A percentile compares a stretch with the other conserved stretches of the same genome.
Conservation (phyloP, 2,888 invertebrate species). For the Eupithecia tripunctaria region DNA sequence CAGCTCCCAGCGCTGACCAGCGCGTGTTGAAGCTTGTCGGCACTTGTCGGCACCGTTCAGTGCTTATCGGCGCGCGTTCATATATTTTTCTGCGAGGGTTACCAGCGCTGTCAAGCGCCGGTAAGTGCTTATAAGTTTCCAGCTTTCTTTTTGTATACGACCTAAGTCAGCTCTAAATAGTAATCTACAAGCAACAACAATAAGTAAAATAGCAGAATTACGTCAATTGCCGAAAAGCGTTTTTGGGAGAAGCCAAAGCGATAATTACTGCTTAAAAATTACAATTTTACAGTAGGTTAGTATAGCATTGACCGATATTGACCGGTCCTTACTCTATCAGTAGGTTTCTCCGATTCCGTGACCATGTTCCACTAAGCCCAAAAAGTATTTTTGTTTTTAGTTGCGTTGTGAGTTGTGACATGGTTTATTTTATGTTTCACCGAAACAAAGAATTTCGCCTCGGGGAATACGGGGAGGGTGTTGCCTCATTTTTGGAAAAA, state of each 20-base stretch:
- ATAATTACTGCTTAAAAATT: neutral
- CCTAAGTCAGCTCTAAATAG: neutral
- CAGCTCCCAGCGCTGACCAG: too few species aligned
- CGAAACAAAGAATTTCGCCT: neutral
- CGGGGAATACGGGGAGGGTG: neutral
- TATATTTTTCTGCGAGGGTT: too few species aligned
- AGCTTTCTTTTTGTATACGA: too few species aligned
- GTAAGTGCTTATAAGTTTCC: too few species aligned
- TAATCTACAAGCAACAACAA: neutral
- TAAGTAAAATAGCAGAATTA: neutral
- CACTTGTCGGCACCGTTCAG: too few species aligned
- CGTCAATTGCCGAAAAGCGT: neutral
- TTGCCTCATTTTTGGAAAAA: neutral
- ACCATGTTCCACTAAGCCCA: neutral
- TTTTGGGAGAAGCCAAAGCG: neutral
- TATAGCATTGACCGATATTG: neutral
- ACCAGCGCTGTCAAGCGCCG: too few species aligned
- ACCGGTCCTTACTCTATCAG: neutral
- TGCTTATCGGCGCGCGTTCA: too few species aligned
- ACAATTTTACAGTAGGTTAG: neutral
- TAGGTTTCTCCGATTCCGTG: neutral
- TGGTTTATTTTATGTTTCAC: neutral
- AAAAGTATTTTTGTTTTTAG: neutral
- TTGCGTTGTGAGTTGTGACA: neutral
- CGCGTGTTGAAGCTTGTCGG: too few species aligned